Conservation (phyloP, 2,113 vertebrate genomes). For the Elaphurus davidianus region DNA sequence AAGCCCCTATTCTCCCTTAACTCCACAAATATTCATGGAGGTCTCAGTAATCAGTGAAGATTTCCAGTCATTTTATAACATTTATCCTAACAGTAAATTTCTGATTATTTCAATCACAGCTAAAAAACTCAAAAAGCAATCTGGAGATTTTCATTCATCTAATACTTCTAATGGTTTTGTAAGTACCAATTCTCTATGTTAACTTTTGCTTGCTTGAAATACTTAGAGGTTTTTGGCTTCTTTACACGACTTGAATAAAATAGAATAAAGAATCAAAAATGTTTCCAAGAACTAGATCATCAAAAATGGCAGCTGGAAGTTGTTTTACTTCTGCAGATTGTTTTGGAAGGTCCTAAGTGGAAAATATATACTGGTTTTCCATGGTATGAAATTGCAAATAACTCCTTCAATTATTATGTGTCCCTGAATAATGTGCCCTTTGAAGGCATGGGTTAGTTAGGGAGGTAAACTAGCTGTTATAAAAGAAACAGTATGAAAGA, state of each 20-base stretch:
- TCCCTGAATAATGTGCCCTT: background rate
- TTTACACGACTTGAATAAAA: background rate
- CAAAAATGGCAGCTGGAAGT: background rate
- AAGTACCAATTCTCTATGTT: background rate
- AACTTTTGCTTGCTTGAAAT: background rate
- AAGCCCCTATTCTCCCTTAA: background rate
- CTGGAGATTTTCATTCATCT: background rate
- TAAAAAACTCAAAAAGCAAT: background rate
- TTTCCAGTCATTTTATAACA: background rate
- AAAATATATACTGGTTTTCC: background rate
- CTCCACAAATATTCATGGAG: background rate
- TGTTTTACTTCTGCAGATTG: background rate
- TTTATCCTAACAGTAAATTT: background rate
- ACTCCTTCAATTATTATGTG: background rate
- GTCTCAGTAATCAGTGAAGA: background rate
- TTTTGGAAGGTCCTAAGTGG: background rate
- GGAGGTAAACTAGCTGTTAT: background rate
- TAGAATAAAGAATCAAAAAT: background rate
- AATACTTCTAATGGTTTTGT: background rate
- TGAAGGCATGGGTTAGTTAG: background rate
- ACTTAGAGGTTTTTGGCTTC: background rate
- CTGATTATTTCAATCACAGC: background rate
- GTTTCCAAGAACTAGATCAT: background rate
- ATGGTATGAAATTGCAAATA: background rate
- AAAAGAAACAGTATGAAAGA: background rate